Evolutionary conservation across 2,888 invertebrate genomes (phyloP).

Genomic region (Pseudococcus jackbeardsleyi): DNA sequence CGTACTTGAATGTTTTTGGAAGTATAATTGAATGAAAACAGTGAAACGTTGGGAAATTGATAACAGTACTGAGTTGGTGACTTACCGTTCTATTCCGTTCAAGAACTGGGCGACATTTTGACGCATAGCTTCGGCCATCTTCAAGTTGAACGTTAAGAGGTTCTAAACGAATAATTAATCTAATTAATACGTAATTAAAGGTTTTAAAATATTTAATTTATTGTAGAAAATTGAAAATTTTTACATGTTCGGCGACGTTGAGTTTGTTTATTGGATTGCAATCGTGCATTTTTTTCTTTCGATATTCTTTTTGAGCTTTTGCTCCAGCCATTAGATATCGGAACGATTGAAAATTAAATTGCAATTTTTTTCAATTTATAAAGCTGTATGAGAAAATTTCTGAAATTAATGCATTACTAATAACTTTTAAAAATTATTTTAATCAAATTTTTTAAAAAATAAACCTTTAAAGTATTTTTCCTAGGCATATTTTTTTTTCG

Average conservation of each 20-base stretch:
- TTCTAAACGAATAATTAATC: not conserved
- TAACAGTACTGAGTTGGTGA: not conserved
- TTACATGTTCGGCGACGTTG: slow-evolving; percentile 36
- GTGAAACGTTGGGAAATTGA: not conserved
- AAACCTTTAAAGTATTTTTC: not conserved
- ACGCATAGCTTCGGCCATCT: slow-evolving; percentile 86
- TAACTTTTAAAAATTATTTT: no score
- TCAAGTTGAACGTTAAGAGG: not conserved
- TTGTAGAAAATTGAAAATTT: not conserved
- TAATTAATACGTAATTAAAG: not conserved
- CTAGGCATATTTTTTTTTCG: not conserved
- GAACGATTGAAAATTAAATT: not conserved
- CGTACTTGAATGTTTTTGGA: not conserved
- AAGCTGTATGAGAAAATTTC: not conserved
- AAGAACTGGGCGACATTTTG: slow-evolving; percentile 88
- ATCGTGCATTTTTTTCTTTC: not conserved
- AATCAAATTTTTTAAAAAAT: not conserved
- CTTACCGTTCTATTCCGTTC: slow-evolving; percentile 91
- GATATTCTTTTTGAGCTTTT: not conserved
- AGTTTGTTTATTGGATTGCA: not conserved
- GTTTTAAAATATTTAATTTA: not conserved
- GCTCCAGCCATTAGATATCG: not conserved
- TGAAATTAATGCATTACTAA: not conserved
- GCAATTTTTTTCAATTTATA: not conserved
- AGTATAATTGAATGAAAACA: not conserved